Base-by-base conservation (phyloP, 53 echinoderm and acorn worm genomes). In the Pentamera pediparva region DNA sequence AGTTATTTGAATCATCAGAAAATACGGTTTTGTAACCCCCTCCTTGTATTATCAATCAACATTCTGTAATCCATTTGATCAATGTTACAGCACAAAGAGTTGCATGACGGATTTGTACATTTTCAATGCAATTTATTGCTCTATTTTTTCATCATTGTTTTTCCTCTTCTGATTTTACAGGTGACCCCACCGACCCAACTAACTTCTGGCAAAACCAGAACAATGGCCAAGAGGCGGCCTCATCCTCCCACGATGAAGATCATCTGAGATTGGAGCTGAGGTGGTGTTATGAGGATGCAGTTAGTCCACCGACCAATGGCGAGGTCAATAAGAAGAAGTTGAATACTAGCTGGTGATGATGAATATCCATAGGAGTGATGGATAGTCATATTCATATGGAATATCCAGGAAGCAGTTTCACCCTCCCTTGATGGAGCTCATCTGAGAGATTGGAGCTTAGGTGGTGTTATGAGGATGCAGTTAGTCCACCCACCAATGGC, bases 201-300 rank as follows among this genome's bases (percentile, higher is more conserved):
- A 30, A 40, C 37, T 67, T 67, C 17, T 67, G 67, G 67, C 41
- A 41, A 26, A 67, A 43, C 31, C 67, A 67, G 28, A 24, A 57
- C 32, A 57, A 57, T 5, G 28, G 10, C 13, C 41, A 28, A 13
- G 20, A 26, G 3, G 39, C 41, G 0, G 8, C 39, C 29, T 41
- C 43, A 24, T 65, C 67, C 2, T 24, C 38, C 22, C 18, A 27
- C 1, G 67, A 67, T 5, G 63, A 63, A 9, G 67, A 67, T 4
- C 48, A 67, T 13, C 17, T 67, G 45, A 26, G 67, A 5, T 21
- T 40, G 41, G 67, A 67, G 31, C 13, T 67, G 45, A 21, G 25
- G 10, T 43, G 67, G 41, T 20, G 39, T 11, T 43, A 67, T 2
- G 43, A 67, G 17, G 28, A 41, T 15, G 21, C 20, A 4, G 27